Evolutionary conservation across 2,888 invertebrate species (phyloP).

Genomic region (Drosophila acutilabella): DNA sequence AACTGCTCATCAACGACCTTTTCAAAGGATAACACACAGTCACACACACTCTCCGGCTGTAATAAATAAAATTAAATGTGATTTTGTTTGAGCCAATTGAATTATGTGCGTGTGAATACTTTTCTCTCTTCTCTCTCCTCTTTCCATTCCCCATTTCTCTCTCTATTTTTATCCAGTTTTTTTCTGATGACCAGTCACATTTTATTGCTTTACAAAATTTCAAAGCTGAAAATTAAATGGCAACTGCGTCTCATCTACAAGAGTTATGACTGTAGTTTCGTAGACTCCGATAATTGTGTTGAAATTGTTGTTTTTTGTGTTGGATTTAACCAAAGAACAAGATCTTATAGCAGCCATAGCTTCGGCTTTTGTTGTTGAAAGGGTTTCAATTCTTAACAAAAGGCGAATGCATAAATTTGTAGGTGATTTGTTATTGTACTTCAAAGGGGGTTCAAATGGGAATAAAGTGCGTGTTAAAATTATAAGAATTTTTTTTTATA

Average conservation of each 20-base stretch:
- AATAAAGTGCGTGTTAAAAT: no score
- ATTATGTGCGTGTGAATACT: conserved; percentile 83
- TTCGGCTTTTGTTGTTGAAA: not conserved
- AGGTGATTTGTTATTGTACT: conserved; percentile 7
- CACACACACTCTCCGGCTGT: conserved; percentile 32
- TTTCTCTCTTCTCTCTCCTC: conserved; percentile 26
- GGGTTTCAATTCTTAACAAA: not conserved
- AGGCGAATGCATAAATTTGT: conserved; percentile 42
- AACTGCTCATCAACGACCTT: conserved; percentile 50
- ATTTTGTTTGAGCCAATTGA: conserved; percentile 80
- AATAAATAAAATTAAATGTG: conserved; percentile 80
- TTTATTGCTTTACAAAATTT: conserved; percentile 55
- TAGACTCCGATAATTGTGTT: conserved; percentile 40
- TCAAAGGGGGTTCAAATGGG: not conserved
- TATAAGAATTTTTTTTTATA: no score
- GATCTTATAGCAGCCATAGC: not conserved
- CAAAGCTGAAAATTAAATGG: conserved; percentile 46
- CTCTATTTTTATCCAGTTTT: conserved; percentile 42
- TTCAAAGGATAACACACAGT: conserved; percentile 56
- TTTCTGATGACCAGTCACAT: conserved; percentile 47
- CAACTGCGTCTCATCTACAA: conserved; percentile 36
- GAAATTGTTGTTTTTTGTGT: conserved; percentile 40
- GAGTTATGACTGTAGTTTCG: conserved; percentile 44
- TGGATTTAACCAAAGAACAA: conserved; percentile 14
- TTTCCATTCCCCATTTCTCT: conserved; percentile 18